These are phyloP conservation scores for Conchocele bisecta DNA, from an alignment of 2,888 invertebrate species.

Conservation along the genomic window DNA sequence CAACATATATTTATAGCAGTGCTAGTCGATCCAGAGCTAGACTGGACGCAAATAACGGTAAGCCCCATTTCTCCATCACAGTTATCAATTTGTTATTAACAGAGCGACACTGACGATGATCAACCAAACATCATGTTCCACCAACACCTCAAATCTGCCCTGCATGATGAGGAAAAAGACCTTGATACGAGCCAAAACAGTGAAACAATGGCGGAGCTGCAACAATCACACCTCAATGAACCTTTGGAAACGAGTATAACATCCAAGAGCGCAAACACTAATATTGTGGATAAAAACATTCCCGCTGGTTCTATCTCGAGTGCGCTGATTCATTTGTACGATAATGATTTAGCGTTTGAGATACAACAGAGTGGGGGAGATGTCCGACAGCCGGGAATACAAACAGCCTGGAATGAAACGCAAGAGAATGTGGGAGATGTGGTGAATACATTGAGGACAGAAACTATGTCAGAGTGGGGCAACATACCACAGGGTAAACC, in stretches of 20 bases:
- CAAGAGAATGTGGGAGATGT: slow-evolving; percentile 10
- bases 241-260: background rate
- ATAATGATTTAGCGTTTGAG: slow-evolving; percentile 55
- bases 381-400: background rate
- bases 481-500: slow-evolving; percentile 28
- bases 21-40: too few species aligned
- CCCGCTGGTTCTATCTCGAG: background rate
- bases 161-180: slow-evolving; percentile 75
- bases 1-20: too few species aligned
- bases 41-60: too few species aligned
- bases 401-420: slow-evolving; percentile 38
- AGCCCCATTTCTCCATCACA: too few species aligned
- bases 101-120: slow-evolving; percentile 78
- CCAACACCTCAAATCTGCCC: slow-evolving; percentile 63
- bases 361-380: slow-evolving; percentile 33
- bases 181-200: slow-evolving; percentile 73
- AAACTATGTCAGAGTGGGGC: slow-evolving; percentile 24
- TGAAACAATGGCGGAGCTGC: slow-evolving; percentile 40
- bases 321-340: slow-evolving; percentile 27
- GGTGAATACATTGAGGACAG: background rate
- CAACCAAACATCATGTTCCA: slow-evolving; percentile 77
- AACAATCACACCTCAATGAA: background rate
- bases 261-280: slow-evolving; percentile 56
- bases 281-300: slow-evolving; percentile 43
- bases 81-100: too few species aligned